Evolutionary conservation across 2,888 invertebrate genomes (phyloP), one percentile per base, ranked within the genome.

Genomic region (Brachynemurus nebulosus): DNA sequence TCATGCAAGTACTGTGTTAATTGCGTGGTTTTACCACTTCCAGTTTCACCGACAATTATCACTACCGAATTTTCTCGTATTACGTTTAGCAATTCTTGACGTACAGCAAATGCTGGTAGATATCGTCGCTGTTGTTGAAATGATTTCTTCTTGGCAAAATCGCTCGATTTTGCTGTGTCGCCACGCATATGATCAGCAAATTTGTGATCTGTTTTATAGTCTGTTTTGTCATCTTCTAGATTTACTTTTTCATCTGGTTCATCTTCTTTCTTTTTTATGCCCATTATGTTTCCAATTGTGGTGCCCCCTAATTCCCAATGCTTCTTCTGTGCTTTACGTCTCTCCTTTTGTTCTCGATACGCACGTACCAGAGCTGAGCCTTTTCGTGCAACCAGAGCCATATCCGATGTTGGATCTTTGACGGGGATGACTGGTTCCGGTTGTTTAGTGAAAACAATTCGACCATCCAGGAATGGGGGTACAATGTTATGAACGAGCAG

Each of bases 271-370:
- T 70, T 70, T 49, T 83, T 80, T 1, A 99, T 81, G 1, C 98
- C 98, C 89, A 97, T 92, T 34, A 99, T 91, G 59, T 97, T 92
- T 54, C 79, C 78, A 47, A 95, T 72, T 55, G 85, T 88, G 2
- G 96, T 97, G 33, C 98, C 98, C 40, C 95, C 91, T 47, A 99
- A 65, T 62, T 98, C 95, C 97, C 97, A 98, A 60, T 98, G 96
- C 59, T 98, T 97, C 63, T 95, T 93, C 62, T 98, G 97, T 0
- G 93, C 95, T 60, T 90, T 92, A 44, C 82, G 76, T n/a, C 93
- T 70, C 60, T 99, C 98, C 58, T 96, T 95, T 60, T 96, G 91
- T 60, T 98, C 98, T 42, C 98, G 75, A 61, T 84, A 91, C 0
- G 81, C 80, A 48, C 90, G 76, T 0, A 99, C 98, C 4, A 91